Evolutionary conservation across 2,797 vertebrate genomes (phyloP).

Genomic region (Hypotaenidia okinawae): DNA sequence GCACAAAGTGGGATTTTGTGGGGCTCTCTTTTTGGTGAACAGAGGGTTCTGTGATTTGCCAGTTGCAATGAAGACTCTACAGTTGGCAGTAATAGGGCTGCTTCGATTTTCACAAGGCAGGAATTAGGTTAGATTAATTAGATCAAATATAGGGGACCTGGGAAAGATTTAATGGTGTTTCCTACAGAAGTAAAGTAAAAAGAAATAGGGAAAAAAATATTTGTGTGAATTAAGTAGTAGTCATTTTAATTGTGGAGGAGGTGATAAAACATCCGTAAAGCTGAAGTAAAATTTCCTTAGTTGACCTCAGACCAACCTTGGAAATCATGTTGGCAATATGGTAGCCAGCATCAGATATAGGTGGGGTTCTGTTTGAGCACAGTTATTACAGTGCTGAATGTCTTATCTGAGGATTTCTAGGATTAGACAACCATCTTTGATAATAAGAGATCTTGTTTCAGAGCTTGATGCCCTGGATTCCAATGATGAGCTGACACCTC

Average conservation of each 20-base stretch:
- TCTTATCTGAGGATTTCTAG: not conserved
- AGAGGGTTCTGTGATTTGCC: not conserved
- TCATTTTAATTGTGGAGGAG: not conserved
- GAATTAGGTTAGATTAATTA: not conserved
- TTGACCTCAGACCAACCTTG: not conserved
- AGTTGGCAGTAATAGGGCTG: not conserved
- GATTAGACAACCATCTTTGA: not conserved
- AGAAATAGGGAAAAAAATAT: not conserved
- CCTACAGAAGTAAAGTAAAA: not conserved
- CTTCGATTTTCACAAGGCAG: not conserved
- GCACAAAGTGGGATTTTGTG: not conserved
- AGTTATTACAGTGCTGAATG: not conserved
- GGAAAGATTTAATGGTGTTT: not conserved
- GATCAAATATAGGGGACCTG: not conserved
- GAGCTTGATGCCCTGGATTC: slow-evolving; percentile 93
- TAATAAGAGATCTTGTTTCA: slow-evolving; percentile 68
- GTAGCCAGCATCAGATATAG: not conserved
- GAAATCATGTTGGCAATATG: not conserved
- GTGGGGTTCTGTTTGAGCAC: not conserved
- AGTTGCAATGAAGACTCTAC: not conserved
- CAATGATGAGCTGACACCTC: slow-evolving; percentile 93
- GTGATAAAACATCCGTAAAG: not conserved
- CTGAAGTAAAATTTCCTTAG: not conserved
- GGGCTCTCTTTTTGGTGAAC: not conserved
- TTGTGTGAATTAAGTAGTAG: not conserved